Percentiles rank a stretch among this genome's conserved stretches.
phyloP scores from a whole-genome alignment of 1,140 invertebrate genomes.

The Cephus cinctus region DNA sequence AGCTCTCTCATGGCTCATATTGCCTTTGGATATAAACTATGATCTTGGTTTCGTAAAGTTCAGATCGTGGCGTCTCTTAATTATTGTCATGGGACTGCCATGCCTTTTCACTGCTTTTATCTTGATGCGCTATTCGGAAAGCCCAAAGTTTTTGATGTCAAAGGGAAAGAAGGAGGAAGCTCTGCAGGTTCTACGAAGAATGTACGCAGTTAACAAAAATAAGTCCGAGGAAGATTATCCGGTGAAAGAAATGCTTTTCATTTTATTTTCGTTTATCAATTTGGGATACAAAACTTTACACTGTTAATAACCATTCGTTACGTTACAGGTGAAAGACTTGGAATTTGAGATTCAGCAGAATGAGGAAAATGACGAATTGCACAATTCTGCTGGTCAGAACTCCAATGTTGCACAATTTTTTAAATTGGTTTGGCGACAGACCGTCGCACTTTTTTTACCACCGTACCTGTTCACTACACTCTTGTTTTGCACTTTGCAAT shows the following conservation, averaged over 20 bases:
- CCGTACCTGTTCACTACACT: slow-evolving; percentile 65
- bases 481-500: slow-evolving; percentile 67
- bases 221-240: slow-evolving; percentile 29
- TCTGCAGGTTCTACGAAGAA: slow-evolving; percentile 30
- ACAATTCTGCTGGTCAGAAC: not conserved
- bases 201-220: slow-evolving; percentile 35
- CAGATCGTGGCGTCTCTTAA: slow-evolving; percentile 29
- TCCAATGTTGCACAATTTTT: slow-evolving; percentile 32
- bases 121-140: slow-evolving; percentile 46
- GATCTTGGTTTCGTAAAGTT: slow-evolving; percentile 9
- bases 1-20: slow-evolving; percentile 20
- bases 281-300: not conserved
- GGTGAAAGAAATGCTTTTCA: slow-evolving; percentile 22
- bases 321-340: not conserved
- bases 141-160: slow-evolving; percentile 54
- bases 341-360: not conserved
- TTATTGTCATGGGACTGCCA: slow-evolving; percentile 14
- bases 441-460: slow-evolving; percentile 62
- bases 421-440: slow-evolving; percentile 64
- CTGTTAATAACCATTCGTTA: too few relatives aligned
- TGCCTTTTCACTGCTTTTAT: slow-evolving; percentile 16
- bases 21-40: not conserved
- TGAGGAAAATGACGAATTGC: not conserved
- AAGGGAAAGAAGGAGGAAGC: slow-evolving; percentile 39
- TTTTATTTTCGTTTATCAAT: not conserved